These are phyloP conservation scores for Brachyistius frenatus DNA, from an alignment of 2,113 vertebrate species.

Conservation along the genomic window DNA sequence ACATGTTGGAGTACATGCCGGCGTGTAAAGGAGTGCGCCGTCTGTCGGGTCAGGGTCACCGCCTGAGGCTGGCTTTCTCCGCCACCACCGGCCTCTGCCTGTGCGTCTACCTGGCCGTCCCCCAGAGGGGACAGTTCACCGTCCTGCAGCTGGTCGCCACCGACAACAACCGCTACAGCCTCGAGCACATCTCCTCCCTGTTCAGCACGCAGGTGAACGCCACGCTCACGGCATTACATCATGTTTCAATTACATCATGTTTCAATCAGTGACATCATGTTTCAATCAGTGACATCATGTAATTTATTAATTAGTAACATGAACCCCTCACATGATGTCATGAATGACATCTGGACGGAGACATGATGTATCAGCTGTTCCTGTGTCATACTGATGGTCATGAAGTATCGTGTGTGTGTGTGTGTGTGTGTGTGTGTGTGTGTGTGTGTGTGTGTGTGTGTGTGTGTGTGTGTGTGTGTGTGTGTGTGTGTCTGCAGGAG, in stretches of 20 bases:
- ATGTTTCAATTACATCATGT: too few species aligned
- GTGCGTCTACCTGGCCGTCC: slow-evolving; percentile 88
- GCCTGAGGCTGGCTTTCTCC: slow-evolving; percentile 88
- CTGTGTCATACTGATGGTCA: too few species aligned
- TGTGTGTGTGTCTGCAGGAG: slow-evolving; percentile 82
- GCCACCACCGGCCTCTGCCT: slow-evolving; percentile 89
- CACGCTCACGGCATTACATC: background rate
- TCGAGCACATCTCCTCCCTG: slow-evolving; percentile 93
- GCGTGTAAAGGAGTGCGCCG: slow-evolving; percentile 86
- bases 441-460: background rate
- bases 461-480: background rate
- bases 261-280: too few species aligned
- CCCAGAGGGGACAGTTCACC: slow-evolving; percentile 92
- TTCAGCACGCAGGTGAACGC: slow-evolving; percentile 90
- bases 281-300: too few species aligned
- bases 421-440: background rate
- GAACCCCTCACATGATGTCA: too few species aligned
- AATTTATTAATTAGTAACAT: too few species aligned
- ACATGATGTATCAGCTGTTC: too few species aligned
- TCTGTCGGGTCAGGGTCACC: slow-evolving; percentile 84
- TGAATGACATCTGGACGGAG: too few species aligned
- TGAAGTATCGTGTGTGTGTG: background rate
- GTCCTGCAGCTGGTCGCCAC: slow-evolving; percentile 91
- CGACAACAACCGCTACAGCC: slow-evolving; percentile 90
- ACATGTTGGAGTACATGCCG: slow-evolving; percentile 92